phyloP scores from a whole-genome alignment of 2,797 vertebrate genomes.

The Typhlichthys eigenmanni region DNA sequence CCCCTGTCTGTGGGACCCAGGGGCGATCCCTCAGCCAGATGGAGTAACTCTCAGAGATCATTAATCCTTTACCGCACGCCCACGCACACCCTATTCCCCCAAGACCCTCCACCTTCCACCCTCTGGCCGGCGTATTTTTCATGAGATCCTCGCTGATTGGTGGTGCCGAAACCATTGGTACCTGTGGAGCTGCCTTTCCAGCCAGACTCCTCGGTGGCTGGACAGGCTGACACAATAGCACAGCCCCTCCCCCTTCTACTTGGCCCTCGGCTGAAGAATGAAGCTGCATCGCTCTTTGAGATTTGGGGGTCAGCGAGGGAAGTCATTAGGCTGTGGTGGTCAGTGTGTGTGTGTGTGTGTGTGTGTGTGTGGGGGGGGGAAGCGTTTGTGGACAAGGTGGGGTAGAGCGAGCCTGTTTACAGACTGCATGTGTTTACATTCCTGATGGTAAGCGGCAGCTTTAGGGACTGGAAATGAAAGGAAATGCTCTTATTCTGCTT shows the following conservation, averaged over 20 bases:
- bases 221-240: neutral
- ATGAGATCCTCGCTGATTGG: neutral
- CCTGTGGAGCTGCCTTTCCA: no score
- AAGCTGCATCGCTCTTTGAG: slow-evolving; percentile 55
- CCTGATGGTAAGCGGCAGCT: slow-evolving; percentile 77
- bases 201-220: no score
- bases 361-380: neutral
- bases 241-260: slow-evolving; percentile 38
- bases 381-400: slow-evolving; percentile 29
- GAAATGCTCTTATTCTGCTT: slow-evolving; percentile 83
- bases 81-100: neutral
- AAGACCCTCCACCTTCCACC: neutral
- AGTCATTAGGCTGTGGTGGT: slow-evolving; percentile 72
- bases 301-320: slow-evolving; percentile 65
- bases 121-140: neutral
- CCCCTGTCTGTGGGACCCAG: slow-evolving; percentile 18
- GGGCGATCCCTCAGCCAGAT: slow-evolving; percentile 53
- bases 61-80: slow-evolving; percentile 52
- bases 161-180: no score
- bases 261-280: slow-evolving; percentile 63
- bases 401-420: slow-evolving; percentile 78
- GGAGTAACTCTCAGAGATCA: slow-evolving; percentile 56
- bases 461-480: slow-evolving; percentile 80
- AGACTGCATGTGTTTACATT: slow-evolving; percentile 84
- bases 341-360: slow-evolving; percentile 44